Conservation (phyloP, 1,140 invertebrate genomes). For the Micrasema minimum region DNA sequence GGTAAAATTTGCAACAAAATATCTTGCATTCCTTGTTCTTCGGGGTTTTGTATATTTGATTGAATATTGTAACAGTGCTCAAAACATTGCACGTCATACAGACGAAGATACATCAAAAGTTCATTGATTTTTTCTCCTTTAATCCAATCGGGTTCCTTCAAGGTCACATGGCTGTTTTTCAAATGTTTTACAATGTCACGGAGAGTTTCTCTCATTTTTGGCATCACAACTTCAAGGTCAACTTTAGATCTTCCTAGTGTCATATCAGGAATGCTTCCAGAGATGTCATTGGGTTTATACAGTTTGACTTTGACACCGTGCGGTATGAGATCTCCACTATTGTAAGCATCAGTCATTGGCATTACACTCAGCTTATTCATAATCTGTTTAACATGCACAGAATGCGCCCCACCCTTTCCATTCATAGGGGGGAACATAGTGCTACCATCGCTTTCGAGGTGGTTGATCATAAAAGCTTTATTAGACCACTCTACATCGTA, state of each 20-base stretch:
- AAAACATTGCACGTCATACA: slow-evolving; percentile 57
- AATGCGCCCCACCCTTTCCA: slow-evolving; percentile 58
- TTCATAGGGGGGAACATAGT: slow-evolving; percentile 57
- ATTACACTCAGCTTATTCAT: slow-evolving; percentile 10
- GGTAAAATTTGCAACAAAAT: slow-evolving; percentile 61
- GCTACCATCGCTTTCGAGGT: slow-evolving; percentile 27
- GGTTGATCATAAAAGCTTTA: slow-evolving; percentile 56
- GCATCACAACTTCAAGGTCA: slow-evolving; percentile 53
- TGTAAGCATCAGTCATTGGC: slow-evolving; percentile 1
- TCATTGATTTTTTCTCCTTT: slow-evolving; percentile 59
- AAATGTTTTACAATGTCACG: slow-evolving; percentile 57
- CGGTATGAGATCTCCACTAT: slow-evolving; percentile 6
- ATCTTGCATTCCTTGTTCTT: slow-evolving; percentile 47
- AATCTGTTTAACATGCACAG: slow-evolving; percentile 59
- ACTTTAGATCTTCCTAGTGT: slow-evolving; percentile 57
- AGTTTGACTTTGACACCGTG: slow-evolving; percentile 3
- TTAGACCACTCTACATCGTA: slow-evolving; percentile 56
- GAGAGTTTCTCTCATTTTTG: slow-evolving; percentile 57
- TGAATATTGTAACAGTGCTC: slow-evolving; percentile 52
- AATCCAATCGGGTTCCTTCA: slow-evolving; percentile 56
- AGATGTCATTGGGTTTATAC: background rate
- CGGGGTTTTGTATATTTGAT: slow-evolving; percentile 26
- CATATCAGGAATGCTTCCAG: slow-evolving; percentile 55
- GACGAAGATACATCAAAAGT: slow-evolving; percentile 55
- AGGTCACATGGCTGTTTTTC: slow-evolving; percentile 58